Evolutionary conservation across 2,113 vertebrate genomes (phyloP).

Genomic region (Urocitellus parryii): DNA sequence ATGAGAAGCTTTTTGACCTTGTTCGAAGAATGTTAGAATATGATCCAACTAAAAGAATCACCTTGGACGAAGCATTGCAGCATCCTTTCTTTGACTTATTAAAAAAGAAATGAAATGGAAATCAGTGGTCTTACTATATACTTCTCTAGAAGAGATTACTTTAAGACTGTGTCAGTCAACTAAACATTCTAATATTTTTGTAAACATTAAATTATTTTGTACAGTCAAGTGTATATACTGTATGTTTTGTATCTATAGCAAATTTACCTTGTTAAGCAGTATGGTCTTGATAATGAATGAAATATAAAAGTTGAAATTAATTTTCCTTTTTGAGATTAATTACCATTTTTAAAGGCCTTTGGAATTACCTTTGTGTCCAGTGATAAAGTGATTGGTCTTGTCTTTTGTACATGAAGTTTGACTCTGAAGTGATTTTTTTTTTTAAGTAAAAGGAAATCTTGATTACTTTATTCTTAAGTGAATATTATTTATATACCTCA

Average conservation of each 20-base stretch:
- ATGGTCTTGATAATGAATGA: slow-evolving; percentile 85
- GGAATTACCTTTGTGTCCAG: slow-evolving; percentile 65
- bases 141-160: slow-evolving; percentile 91
- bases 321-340: slow-evolving; percentile 85
- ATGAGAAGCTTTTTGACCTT: slow-evolving; percentile 95
- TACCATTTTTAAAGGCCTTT: slow-evolving; percentile 76
- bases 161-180: slow-evolving; percentile 96
- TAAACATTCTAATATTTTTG: slow-evolving; percentile 88
- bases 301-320: slow-evolving; percentile 85
- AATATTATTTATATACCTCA: neutral
- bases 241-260: slow-evolving; percentile 87
- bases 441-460: slow-evolving; percentile 78
- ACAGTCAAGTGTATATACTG: slow-evolving; percentile 89
- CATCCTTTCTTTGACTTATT: slow-evolving; percentile 94
- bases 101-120: slow-evolving; percentile 85
- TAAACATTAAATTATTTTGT: slow-evolving; percentile 92
- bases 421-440: slow-evolving; percentile 52
- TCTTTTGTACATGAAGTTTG: slow-evolving; percentile 78
- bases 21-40: slow-evolving; percentile 96
- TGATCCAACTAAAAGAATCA: slow-evolving; percentile 94
- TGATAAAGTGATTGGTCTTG: slow-evolving; percentile 68
- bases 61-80: slow-evolving; percentile 93
- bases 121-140: slow-evolving; percentile 79
- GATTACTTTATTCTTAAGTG: slow-evolving; percentile 68
- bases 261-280: slow-evolving; percentile 85